Evolutionary conservation across 2,113 vertebrate species (phyloP).

Genomic region (Ramphastos sulfuratus): DNA sequence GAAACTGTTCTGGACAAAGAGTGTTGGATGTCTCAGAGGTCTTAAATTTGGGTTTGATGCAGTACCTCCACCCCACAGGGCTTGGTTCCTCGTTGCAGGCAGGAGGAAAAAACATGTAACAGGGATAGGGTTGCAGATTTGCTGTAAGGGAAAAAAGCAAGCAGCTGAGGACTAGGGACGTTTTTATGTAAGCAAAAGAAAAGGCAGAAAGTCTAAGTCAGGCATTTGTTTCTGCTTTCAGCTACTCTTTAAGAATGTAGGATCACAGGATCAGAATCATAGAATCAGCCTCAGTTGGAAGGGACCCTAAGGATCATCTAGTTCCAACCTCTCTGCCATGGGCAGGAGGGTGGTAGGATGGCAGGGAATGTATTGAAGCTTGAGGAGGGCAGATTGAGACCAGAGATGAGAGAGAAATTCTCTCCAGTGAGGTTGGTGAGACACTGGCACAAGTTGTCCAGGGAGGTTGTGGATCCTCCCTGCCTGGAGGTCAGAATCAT

Average conservation of each 20-base stretch:
- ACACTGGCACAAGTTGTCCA: too few species aligned
- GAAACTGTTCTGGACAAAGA: not conserved
- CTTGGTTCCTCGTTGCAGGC: not conserved
- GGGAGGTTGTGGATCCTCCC: too few species aligned
- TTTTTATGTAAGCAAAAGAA: not conserved
- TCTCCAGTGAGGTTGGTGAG: too few species aligned
- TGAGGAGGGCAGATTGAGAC: too few species aligned
- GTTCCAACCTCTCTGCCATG: too few species aligned
- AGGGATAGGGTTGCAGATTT: not conserved
- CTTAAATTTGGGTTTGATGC: not conserved
- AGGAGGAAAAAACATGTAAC: not conserved
- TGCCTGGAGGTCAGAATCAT: too few species aligned
- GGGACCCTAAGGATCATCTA: too few species aligned
- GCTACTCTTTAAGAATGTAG: not conserved
- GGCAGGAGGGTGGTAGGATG: too few species aligned
- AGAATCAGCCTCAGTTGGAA: too few species aligned
- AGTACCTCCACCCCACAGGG: not conserved
- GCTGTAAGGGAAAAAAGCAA: not conserved
- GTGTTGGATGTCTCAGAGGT: not conserved
- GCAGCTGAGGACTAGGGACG: not conserved
- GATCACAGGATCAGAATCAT: too few species aligned
- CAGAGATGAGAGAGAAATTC: too few species aligned
- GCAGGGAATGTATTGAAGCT: too few species aligned
- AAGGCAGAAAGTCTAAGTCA: not conserved
- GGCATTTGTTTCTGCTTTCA: not conserved